Conservation (phyloP, 2,113 vertebrate genomes). For the Trinectes maculatus region DNA sequence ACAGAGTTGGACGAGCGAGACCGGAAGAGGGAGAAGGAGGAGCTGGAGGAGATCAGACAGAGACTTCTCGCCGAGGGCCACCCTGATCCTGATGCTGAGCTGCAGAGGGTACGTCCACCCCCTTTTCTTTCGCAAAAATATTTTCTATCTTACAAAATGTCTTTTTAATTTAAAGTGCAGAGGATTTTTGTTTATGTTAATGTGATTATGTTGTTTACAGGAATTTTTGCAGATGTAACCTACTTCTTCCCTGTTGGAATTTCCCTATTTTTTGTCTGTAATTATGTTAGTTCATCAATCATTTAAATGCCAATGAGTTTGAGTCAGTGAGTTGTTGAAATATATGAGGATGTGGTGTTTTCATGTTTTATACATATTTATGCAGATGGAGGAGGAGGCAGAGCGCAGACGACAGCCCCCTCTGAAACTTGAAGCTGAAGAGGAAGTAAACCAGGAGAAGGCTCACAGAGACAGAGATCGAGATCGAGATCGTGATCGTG, state of each 20-base stretch:
- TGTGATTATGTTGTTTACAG: too few species aligned
- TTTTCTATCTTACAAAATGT: neutral
- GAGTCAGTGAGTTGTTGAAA: neutral
- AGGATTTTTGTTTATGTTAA: neutral
- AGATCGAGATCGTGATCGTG: too few species aligned
- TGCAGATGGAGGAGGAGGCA: constrained; percentile 97
- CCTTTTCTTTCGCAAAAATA: neutral
- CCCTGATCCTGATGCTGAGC: constrained; percentile 96
- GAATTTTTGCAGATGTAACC: too few species aligned
- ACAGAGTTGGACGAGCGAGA: constrained; percentile 96
- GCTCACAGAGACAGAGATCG: constrained; percentile 75
- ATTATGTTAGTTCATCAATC: too few species aligned
- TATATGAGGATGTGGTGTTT: neutral
- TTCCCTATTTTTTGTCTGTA: neutral
- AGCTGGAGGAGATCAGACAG: constrained; percentile 95
- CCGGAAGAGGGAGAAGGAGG: constrained; percentile 96
- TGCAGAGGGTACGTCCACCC: constrained; percentile 88
- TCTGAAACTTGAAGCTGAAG: constrained; percentile 91
- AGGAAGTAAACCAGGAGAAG: constrained; percentile 86
- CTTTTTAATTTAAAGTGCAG: neutral
- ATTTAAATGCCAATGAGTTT: neutral
- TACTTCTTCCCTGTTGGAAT: too few species aligned
- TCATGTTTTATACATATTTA: neutral
- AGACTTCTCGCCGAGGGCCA: constrained; percentile 96
- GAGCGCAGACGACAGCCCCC: constrained; percentile 92